These are phyloP conservation scores for Exephanes ischioxanthus DNA, from an alignment of 2,888 invertebrate genomes.

Conservation along the genomic window DNA sequence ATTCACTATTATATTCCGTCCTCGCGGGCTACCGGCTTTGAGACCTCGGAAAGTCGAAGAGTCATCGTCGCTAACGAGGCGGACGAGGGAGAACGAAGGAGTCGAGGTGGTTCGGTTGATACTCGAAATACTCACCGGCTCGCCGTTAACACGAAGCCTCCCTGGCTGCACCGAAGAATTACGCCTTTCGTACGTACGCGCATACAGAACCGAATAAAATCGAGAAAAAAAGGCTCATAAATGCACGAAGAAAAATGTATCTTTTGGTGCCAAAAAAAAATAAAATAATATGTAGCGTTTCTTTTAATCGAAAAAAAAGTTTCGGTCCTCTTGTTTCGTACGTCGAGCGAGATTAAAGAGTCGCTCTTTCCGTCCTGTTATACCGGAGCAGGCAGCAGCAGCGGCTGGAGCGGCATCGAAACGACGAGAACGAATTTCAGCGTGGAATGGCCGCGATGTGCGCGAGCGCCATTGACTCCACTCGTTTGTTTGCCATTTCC, in stretches of 20 bases:
- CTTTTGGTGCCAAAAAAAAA: not conserved
- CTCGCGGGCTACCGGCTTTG: conserved; percentile 60
- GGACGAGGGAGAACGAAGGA: conserved; percentile 67
- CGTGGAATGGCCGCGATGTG: conserved; percentile 55
- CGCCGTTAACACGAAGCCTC: conserved; percentile 27
- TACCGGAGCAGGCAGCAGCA: not conserved
- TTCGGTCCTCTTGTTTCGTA: conserved; percentile 25
- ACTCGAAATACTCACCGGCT: conserved; percentile 56
- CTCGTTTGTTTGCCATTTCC: conserved; percentile 85
- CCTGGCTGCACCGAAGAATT: conserved; percentile 1
- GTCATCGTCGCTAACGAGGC: conserved; percentile 82
- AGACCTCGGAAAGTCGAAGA: conserved; percentile 74
- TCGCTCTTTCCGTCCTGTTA: conserved; percentile 31
- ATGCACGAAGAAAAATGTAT: not conserved
- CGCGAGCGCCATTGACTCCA: conserved; percentile 72
- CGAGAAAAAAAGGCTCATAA: not conserved
- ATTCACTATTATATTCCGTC: conserved; percentile 63
- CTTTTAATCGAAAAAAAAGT: conserved; percentile 23
- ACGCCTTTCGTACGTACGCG: not conserved
- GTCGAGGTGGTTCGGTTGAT: conserved; percentile 27
- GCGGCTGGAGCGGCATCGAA: conserved; percentile 31
- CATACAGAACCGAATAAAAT: not conserved
- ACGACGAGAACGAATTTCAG: conserved; percentile 60
- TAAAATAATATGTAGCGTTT: not conserved
- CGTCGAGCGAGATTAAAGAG: conserved; percentile 59